Conservation (phyloP, 2,113 vertebrate species). For the Terrapene triunguis region DNA sequence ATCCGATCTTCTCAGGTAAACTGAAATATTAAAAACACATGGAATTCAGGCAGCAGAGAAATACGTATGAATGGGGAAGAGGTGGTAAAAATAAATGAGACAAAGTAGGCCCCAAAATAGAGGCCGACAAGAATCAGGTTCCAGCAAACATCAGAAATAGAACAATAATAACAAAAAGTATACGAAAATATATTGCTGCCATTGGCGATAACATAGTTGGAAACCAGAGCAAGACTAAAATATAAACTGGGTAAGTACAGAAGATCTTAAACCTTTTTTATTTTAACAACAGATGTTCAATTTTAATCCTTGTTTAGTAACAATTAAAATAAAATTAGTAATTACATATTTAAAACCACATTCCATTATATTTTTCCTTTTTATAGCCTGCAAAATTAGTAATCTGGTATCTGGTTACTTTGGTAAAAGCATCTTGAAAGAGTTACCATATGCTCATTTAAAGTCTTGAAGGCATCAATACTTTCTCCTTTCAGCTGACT, state of each 20-base stretch:
- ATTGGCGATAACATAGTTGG: neutral
- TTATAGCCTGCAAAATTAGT: neutral
- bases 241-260: neutral
- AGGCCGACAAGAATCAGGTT: neutral
- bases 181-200: neutral
- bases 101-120: neutral
- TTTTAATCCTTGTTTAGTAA: neutral
- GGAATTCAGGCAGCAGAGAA: neutral
- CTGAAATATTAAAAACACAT: conserved; percentile 62
- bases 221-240: neutral
- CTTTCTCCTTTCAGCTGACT: neutral
- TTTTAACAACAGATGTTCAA: neutral
- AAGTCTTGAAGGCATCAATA: neutral
- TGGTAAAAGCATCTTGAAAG: neutral
- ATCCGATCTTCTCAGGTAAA: conserved; percentile 1
- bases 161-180: neutral
- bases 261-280: neutral
- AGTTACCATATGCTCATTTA: neutral
- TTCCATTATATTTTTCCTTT: neutral
- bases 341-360: neutral
- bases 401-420: neutral
- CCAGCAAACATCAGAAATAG: neutral
- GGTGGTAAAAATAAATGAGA: neutral
- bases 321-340: neutral
- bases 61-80: neutral